Percentiles rank a stretch among this genome's conserved stretches.
Evolutionary conservation across 2,888 invertebrate species (phyloP).

Genomic region (Tenthredo distinguenda): DNA sequence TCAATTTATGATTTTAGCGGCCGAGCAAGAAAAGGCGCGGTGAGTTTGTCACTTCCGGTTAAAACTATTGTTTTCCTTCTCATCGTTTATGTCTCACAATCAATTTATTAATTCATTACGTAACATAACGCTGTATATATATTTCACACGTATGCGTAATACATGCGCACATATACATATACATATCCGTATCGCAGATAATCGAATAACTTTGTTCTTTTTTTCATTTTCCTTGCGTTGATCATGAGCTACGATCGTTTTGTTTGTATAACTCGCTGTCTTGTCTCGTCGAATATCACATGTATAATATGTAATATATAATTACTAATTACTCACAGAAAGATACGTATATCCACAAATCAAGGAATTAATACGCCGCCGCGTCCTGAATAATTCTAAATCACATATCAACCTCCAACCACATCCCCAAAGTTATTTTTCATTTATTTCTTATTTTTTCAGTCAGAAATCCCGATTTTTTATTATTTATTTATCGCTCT

Average conservation of each 20-base stretch:
- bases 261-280: slow-evolving; percentile 4
- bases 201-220: slow-evolving; percentile 15
- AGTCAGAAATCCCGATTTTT: background rate
- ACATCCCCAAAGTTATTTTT: background rate
- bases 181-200: background rate
- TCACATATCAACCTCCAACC: background rate
- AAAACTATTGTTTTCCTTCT: background rate
- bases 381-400: background rate
- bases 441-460: background rate
- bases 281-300: background rate
- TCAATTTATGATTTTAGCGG: slow-evolving; percentile 73
- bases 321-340: background rate
- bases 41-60: slow-evolving; percentile 60
- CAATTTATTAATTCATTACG: background rate
- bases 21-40: slow-evolving; percentile 68
- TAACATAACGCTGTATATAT: slow-evolving; percentile 9
- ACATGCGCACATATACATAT: background rate
- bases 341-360: background rate
- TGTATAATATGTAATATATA: background rate
- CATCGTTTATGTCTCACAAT: background rate
- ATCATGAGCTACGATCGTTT: background rate
- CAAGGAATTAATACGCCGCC: background rate
- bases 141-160: background rate
- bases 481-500: background rate
- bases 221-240: background rate